Base-by-base conservation (phyloP, 35 echinoderm and acorn worm species). In the Heliocidaris erythrogramma region DNA sequence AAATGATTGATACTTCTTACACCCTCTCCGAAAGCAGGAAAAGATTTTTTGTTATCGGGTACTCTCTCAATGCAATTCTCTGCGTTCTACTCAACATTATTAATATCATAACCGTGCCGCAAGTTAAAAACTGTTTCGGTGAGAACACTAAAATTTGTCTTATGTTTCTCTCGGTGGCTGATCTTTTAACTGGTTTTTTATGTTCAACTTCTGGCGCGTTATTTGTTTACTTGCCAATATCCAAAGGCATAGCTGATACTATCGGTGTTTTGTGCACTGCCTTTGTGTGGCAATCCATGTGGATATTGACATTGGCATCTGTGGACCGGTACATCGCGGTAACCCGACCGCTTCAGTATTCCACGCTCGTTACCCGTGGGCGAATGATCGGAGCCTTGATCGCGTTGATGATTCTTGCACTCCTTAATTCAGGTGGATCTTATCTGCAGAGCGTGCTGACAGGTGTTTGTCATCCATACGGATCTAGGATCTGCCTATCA, bases 311-410 rank as follows among this genome's bases (percentile, higher is more conserved):
- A 5, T n/a, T 92, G 48, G 91, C 91, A 7, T 92, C 91, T 30
- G 65, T 94, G 3, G 95, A 96, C 60, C 84, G 95, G 48, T 96
- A 96, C 47, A 90, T 94, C 31, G 95, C 95, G 2, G 93, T 96
- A 47, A 96, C 95, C 31, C 49, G 93, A 94, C 95, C 95, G 13
- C 86, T 96, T 29, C 85, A 69, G 47, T 96, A 96, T 53, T 85
- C 90, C 93, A 59, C 14, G 18, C 53, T 94, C 31, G 16, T 89
- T 5, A 35, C 95, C 27, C 93, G 93, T 30, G 49, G n/a, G 29
- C 86, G 86, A 18, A 60, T 59, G 30, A 30, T 48, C 10, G 30
- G 31, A 9, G 53, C 53, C 53, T 18, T 95, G 16, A 48, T 32
- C 6, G 52, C 49, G 30, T 11, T 52, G 24, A 91, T 88, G 56